These are phyloP conservation scores for Cyphomyrus discorhynchus DNA, from an alignment of 2,113 vertebrate species.

Conservation along the genomic window DNA sequence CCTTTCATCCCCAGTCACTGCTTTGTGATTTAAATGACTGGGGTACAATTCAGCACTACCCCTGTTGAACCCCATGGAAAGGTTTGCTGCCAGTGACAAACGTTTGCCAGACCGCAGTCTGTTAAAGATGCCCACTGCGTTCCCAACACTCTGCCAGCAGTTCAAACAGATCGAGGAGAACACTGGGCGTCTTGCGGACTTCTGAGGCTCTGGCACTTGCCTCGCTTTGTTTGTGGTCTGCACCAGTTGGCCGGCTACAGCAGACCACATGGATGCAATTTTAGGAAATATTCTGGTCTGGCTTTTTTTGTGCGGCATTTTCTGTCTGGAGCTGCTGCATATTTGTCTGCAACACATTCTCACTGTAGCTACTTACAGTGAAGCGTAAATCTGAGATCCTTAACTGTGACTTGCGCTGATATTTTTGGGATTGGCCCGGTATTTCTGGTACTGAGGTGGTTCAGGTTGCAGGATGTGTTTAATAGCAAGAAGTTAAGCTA, in stretches of 20 bases:
- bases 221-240: background rate
- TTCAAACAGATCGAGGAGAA: background rate
- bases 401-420: background rate
- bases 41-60: background rate
- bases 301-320: background rate
- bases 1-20: background rate
- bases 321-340: background rate
- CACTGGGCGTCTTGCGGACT: background rate
- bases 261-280: background rate
- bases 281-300: conserved; percentile 3
- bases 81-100: background rate
- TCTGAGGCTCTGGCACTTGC: background rate
- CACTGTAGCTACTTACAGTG: background rate
- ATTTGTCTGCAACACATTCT: background rate
- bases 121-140: background rate
- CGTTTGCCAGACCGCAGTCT: background rate
- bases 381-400: background rate
- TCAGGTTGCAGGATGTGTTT: background rate
- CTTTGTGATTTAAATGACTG: background rate
- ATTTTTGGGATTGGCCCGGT: background rate
- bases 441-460: background rate
- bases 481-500: background rate
- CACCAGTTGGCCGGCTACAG: background rate
- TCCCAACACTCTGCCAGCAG: background rate
- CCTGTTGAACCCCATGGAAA: background rate